Base-by-base conservation (phyloP, 2,113 vertebrate species). In the Nyctereutes procyonoides region DNA sequence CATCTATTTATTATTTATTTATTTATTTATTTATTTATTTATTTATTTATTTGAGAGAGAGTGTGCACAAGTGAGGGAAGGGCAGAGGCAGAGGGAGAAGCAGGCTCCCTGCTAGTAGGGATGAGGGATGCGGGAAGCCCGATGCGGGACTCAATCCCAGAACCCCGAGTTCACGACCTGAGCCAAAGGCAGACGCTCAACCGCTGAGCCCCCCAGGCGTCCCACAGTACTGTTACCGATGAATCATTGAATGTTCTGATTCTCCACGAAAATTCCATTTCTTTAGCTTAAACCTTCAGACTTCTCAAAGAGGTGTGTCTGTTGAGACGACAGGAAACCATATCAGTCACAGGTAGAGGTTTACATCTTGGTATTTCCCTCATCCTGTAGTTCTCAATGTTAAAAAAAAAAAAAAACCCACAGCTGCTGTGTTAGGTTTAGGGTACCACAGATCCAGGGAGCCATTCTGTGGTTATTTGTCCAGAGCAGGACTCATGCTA, bases 401-500 rank as follows among this genome's bases (percentile, higher is more conserved):
- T 81, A 51, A 14, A 22, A 48, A 3, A 51, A 11, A n/a, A n/a
- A 13, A 51, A 11, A 3, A 43, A 13, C 1, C 13, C 43, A 7
- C 55, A n/a, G 0, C 1, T 56, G 24, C 14, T 8, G 4, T 51
- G 19, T 62, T 55, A 17, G 63, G 2, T 58, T 73, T 38, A 38
- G 73, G 55, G 20, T n/a, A 10, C 0, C 0, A 38, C 14, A 16
- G 60, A 12, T 51, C 43, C 74, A 3, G 10, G 12, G 26, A 32
- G 6, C 13, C 4, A 0, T 13, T 28, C 38, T 30, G n/a, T 60
- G 2, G 53, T 76, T 76, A 16, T 48, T 17, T 48, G 51, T 63
- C 28, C 43, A 5, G 32, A 24, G 12, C 10, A 2, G 20, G 22
- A 6, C 5, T 56, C 58, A 0, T 35, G 58, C 4, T 22, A 0